Base-by-base conservation (phyloP, 2,888 invertebrate species). In the Drosophila austrosaltans region DNA sequence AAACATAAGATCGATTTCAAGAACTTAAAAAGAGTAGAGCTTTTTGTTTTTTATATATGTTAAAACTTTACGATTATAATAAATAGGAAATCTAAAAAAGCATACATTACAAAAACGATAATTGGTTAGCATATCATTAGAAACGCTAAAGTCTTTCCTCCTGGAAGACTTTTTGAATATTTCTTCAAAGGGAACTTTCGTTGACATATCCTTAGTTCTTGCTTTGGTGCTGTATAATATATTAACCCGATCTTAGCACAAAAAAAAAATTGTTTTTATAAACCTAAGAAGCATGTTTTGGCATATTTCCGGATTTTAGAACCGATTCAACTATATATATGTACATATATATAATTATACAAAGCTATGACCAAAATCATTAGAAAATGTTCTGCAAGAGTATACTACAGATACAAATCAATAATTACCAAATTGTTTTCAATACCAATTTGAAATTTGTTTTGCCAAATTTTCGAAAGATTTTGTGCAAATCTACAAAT, bases 381-480 rank as follows among this genome's bases (percentile, higher is more conserved):
- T 22, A 10, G 2, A 44, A 48, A 25, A 48, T 3, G 22, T 10
- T 25, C 48, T 48, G 48, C 48, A 48, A 48, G 48, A 25, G 48
- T 48, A 25, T 25, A 10, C 36, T 16, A 20, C 5, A 22, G 22
- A 3, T 22, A 48, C 10, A 48, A 48, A 25, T 48, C 48, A 48
- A 48, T 48, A 48, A 12, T 48, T 48, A 48, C 25, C 4, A 12
- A 48, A 48, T 48, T 48, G 48, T 48, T 48, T 25, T 25, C 48
- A 48, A 48, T 48, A 48, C 12, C 48, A 25, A 48, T 48, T 48
- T 32, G 6, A 5, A 32, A 32, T 5, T 32, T 16, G 16, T 16
- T 32, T 10, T 48, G 5, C 3, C 1, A 22, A 22, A 48, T 22
- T 48, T 48, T 48, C 44, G 22, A 40, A 40, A 40, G 8, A 25